Conservation (phyloP, 2,113 vertebrate genomes). For the Oriolus oriolus region DNA sequence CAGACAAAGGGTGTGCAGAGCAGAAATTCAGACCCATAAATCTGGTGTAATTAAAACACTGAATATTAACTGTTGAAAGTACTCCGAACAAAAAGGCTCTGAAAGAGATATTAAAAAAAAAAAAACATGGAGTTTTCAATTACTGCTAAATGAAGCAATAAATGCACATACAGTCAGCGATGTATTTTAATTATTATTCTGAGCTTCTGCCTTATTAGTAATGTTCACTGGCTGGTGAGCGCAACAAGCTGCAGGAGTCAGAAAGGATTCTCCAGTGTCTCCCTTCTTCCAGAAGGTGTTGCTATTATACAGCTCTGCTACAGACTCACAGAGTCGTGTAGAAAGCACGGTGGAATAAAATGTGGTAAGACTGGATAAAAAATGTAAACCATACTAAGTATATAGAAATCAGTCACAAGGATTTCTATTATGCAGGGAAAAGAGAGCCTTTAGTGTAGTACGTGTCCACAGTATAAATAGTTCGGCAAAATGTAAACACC, state of each 20-base stretch:
- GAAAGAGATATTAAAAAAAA: background rate
- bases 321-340: background rate
- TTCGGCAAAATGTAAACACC: constrained; percentile 74
- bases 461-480: constrained; percentile 70
- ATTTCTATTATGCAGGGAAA: constrained; percentile 71
- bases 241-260: background rate
- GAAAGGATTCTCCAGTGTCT: background rate
- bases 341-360: constrained; percentile 51
- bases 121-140: background rate
- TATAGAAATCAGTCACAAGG: constrained; percentile 71
- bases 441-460: constrained; percentile 67
- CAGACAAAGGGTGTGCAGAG: background rate
- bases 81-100: background rate
- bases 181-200: background rate
- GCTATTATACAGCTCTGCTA: constrained; percentile 57
- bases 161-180: background rate
- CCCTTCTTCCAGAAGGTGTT: constrained; percentile 68
- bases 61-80: background rate
- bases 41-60: background rate
- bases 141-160: constrained; percentile 21
- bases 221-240: background rate
- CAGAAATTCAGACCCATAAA: background rate
- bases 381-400: constrained; percentile 63
- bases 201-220: background rate
- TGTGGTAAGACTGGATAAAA: constrained; percentile 56